Percentiles rank a stretch among this genome's conserved stretches.
Conservation (phyloP, 2,888 invertebrate species). For the Coremacera marginata region DNA sequence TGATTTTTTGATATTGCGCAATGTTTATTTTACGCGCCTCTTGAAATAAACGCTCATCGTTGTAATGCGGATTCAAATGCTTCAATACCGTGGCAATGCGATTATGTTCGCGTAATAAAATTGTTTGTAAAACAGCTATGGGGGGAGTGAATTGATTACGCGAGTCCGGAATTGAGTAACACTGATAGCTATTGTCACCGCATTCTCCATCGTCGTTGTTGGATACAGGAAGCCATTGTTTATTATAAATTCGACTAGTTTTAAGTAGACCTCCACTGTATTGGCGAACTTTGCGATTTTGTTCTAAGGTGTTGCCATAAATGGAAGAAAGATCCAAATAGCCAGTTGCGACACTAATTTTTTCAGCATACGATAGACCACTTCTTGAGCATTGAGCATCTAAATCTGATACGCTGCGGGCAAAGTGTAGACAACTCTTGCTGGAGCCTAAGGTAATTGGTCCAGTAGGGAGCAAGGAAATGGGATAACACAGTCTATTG, state of each 20-base stretch:
- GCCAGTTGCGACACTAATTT: conserved; percentile 70
- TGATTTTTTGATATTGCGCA: conserved; percentile 70
- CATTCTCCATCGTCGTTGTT: conserved; percentile 70
- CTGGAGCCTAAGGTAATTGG: conserved; percentile 71
- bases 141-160: conserved; percentile 67
- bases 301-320: conserved; percentile 78
- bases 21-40: conserved; percentile 69
- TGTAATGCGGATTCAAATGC: conserved; percentile 70
- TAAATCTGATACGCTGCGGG: conserved; percentile 75
- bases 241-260: conserved; percentile 72
- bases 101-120: conserved; percentile 70
- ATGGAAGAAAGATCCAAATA: conserved; percentile 81
- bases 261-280: conserved; percentile 76
- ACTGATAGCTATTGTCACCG: conserved; percentile 74
- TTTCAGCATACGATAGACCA: conserved; percentile 71
- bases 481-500: conserved; percentile 68
- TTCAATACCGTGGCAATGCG: conserved; percentile 66
- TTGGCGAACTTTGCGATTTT: conserved; percentile 75
- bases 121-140: conserved; percentile 66
- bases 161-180: conserved; percentile 76
- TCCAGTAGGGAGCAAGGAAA: conserved; percentile 72
- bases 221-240: conserved; percentile 78
- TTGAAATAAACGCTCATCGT: conserved; percentile 69
- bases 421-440: conserved; percentile 75
- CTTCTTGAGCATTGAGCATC: conserved; percentile 73